These are phyloP conservation scores for Nettapus auritus DNA, from an alignment of 2,113 vertebrate genomes.

Conservation along the genomic window DNA sequence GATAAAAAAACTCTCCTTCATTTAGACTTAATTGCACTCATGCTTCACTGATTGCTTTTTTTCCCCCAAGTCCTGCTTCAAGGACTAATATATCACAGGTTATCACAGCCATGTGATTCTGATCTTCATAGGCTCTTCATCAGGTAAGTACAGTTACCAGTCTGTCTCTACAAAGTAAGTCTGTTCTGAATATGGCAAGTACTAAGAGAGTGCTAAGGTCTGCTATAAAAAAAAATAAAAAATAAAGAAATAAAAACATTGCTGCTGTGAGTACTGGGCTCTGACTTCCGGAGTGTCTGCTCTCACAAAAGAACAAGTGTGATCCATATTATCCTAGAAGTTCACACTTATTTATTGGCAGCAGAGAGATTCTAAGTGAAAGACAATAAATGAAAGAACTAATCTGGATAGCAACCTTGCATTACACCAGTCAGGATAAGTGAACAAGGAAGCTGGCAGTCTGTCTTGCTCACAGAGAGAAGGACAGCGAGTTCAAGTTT, in stretches of 20 bases:
- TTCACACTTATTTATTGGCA: slow-evolving; percentile 30
- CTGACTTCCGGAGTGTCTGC: slow-evolving; percentile 18
- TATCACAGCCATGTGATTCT: slow-evolving; percentile 59
- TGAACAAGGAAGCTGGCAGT: slow-evolving; percentile 4
- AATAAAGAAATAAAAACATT: neutral
- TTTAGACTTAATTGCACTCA: slow-evolving; percentile 63
- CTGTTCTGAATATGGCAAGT: neutral
- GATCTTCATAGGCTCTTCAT: slow-evolving; percentile 27
- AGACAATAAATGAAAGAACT: slow-evolving; percentile 17
- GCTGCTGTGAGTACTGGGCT: neutral
- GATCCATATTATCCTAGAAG: neutral
- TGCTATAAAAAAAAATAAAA: neutral
- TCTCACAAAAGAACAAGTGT: slow-evolving; percentile 41
- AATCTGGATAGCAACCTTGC: neutral
- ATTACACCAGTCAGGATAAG: neutral
- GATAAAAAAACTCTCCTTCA: slow-evolving; percentile 37
- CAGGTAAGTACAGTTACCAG: slow-evolving; percentile 24
- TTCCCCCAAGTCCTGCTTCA: slow-evolving; percentile 40
- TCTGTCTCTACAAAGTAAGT: slow-evolving; percentile 10
- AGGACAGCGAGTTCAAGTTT: slow-evolving; percentile 45
- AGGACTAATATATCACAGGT: slow-evolving; percentile 51
- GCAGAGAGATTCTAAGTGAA: slow-evolving; percentile 49
- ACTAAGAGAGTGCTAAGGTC: neutral
- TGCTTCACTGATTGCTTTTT: slow-evolving; percentile 52
- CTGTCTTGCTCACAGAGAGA: slow-evolving; percentile 22